Conservation (phyloP, 2,113 vertebrate species). For the Uria lomvia region DNA sequence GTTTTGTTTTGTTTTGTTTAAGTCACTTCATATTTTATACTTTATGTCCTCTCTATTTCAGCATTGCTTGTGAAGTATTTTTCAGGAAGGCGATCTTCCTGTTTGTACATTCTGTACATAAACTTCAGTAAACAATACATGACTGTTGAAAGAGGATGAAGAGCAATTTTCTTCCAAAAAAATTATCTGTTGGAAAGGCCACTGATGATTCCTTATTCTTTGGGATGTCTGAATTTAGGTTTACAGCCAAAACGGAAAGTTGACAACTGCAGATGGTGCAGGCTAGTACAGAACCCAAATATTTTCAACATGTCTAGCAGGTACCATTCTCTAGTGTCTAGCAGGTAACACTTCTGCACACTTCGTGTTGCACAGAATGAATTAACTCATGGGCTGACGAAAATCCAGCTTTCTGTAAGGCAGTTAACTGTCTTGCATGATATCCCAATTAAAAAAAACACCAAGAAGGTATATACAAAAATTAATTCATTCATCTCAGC, state of each 20-base stretch:
- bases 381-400: slow-evolving; percentile 23
- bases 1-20: not conserved
- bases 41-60: slow-evolving; percentile 56
- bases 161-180: slow-evolving; percentile 38
- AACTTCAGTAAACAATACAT: slow-evolving; percentile 73
- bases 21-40: slow-evolving; percentile 55
- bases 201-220: slow-evolving; percentile 35
- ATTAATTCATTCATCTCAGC: not conserved
- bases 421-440: not conserved
- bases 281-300: slow-evolving; percentile 2
- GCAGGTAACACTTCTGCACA: not conserved
- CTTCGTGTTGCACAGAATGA: not conserved
- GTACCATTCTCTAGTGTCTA: not conserved
- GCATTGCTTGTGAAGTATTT: slow-evolving; percentile 66
- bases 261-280: slow-evolving; percentile 34
- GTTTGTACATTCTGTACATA: slow-evolving; percentile 74
- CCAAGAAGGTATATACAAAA: not conserved
- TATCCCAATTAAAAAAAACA: not conserved
- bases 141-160: slow-evolving; percentile 46
- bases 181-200: slow-evolving; percentile 48
- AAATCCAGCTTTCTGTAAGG: not conserved
- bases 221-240: slow-evolving; percentile 18
- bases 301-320: slow-evolving; percentile 5
- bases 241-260: slow-evolving; percentile 54
- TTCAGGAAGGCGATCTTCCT: slow-evolving; percentile 77